These are phyloP conservation scores for Drosophila ogumai DNA, from an alignment of 1,140 invertebrate genomes.

Conservation along the genomic window DNA sequence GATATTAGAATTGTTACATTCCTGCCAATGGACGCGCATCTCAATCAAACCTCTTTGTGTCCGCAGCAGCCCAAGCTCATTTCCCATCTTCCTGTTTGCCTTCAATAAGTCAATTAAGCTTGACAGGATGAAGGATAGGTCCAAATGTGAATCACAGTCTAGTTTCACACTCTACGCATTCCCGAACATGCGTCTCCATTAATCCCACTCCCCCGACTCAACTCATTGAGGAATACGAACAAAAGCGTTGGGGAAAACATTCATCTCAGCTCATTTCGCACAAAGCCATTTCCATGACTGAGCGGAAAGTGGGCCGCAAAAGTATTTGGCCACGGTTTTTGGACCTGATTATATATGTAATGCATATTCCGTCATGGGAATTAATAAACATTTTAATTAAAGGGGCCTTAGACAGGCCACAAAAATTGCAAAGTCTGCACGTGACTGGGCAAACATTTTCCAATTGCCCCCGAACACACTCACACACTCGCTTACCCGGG, in stretches of 20 bases:
- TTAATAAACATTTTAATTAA: constrained; percentile 75
- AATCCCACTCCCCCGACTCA: constrained; percentile 3
- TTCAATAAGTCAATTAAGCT: constrained; percentile 48
- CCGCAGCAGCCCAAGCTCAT: background rate
- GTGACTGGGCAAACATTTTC: constrained; percentile 65
- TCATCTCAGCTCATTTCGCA: constrained; percentile 11
- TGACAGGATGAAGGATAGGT: constrained; percentile 45
- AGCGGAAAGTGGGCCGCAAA: constrained; percentile 18
- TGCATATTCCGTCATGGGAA: constrained; percentile 50
- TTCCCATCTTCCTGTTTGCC: constrained; percentile 9
- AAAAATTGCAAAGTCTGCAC: constrained; percentile 54
- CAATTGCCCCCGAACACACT: constrained; percentile 6
- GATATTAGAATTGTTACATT: background rate
- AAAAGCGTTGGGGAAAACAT: constrained; percentile 25
- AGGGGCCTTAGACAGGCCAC: constrained; percentile 22
- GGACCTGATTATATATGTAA: constrained; percentile 13
- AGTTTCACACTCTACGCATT: background rate
- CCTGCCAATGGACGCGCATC: background rate
- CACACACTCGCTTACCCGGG: constrained; percentile 14
- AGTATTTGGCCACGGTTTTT: constrained; percentile 11
- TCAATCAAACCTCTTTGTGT: background rate
- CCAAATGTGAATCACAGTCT: constrained; percentile 39
- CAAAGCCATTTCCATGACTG: constrained; percentile 37
- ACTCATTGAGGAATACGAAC: constrained; percentile 23
- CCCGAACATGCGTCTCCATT: constrained; percentile 5